Percentiles rank a stretch among this genome's conserved stretches.
phyloP scores from a whole-genome alignment of 2,888 invertebrate genomes.

The Spilosoma lubricipeda region DNA sequence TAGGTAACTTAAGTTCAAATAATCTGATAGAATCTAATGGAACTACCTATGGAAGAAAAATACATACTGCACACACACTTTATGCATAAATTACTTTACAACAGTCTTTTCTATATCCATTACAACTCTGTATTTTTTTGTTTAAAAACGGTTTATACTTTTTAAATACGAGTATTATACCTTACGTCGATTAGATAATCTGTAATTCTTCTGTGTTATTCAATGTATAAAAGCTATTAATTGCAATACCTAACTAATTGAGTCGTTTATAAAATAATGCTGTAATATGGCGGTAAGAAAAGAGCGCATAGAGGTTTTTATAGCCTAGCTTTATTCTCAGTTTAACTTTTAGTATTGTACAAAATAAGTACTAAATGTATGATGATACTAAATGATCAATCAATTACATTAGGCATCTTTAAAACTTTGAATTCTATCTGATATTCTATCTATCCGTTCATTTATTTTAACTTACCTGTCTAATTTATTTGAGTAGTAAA shows the following conservation, averaged over 20 bases:
- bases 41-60: conserved; percentile 5
- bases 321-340: neutral
- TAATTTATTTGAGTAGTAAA: conserved; percentile 1
- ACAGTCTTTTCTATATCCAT: neutral
- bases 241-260: neutral
- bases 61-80: neutral
- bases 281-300: neutral
- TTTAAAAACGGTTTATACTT: neutral
- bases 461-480: conserved; percentile 5
- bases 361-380: neutral
- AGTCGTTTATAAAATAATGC: neutral
- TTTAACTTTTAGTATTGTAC: neutral
- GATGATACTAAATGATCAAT: neutral
- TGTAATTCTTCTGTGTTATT: too few relatives aligned
- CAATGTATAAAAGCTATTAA: neutral
- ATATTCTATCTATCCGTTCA: neutral
- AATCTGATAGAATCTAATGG: conserved; percentile 4
- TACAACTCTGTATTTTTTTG: neutral
- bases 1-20: neutral
- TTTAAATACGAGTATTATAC: neutral
- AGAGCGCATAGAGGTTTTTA: neutral
- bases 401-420: neutral
- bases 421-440: neutral
- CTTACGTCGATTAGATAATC: neutral
- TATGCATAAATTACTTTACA: neutral